Conservation (phyloP, 2,797 vertebrate genomes). For the Microhierax caerulescens region DNA sequence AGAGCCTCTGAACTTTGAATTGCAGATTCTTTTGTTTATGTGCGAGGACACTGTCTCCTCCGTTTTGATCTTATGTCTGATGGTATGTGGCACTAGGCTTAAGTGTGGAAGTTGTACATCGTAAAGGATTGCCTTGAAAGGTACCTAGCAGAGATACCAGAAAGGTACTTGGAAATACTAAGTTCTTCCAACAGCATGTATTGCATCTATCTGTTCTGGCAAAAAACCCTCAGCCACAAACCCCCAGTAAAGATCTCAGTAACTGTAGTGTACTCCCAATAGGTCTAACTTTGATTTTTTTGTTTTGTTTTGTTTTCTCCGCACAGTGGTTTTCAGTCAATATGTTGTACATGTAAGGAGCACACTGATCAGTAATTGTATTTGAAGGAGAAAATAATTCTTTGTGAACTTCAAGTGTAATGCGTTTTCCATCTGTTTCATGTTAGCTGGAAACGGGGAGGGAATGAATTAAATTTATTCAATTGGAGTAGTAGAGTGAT, state of each 20-base stretch:
- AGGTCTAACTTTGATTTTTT: neutral
- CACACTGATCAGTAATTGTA: neutral
- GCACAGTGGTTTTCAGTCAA: neutral
- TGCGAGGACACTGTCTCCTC: neutral
- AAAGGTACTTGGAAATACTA: neutral
- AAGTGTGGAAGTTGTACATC: neutral
- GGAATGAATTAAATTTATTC: neutral
- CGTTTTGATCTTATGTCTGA: neutral
- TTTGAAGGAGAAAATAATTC: neutral
- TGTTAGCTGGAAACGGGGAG: neutral
- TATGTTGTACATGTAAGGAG: neutral
- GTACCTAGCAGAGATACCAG: neutral
- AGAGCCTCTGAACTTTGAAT: neutral
- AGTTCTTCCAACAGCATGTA: neutral
- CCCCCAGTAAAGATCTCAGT: neutral
- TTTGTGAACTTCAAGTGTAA: neutral
- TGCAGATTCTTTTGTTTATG: neutral
- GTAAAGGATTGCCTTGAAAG: neutral
- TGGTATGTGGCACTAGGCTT: neutral
- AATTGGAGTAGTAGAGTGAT: neutral
- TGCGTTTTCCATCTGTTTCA: slow-evolving; percentile 34
- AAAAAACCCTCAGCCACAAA: neutral
- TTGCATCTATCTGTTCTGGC: neutral
- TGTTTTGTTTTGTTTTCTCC: neutral
- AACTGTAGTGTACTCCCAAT: neutral